Percentiles rank a stretch among this genome's conserved stretches.
Conservation (phyloP, 2,797 vertebrate genomes). For the Adrianichthys oophorus region DNA sequence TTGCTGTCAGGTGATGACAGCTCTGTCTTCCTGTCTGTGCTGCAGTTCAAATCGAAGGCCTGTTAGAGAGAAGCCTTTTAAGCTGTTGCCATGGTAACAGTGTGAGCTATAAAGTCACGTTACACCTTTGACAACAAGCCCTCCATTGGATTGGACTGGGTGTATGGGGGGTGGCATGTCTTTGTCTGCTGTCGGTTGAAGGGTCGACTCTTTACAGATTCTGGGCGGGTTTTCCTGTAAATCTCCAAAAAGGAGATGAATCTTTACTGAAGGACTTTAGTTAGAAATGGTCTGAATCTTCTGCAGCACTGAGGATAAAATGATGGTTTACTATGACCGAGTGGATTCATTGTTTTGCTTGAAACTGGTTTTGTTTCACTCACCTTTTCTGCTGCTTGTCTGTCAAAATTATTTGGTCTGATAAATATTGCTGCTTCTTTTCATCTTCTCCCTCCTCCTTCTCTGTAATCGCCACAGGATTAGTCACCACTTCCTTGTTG, state of each 20-base stretch:
- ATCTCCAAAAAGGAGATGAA: too few species aligned
- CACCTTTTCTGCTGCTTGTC: too few species aligned
- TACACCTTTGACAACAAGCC: slow-evolving; percentile 30
- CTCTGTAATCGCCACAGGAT: slow-evolving; percentile 9
- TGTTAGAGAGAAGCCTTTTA: slow-evolving; percentile 23
- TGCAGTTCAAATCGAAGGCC: slow-evolving; percentile 17
- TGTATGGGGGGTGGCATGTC: background rate
- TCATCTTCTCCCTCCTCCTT: background rate
- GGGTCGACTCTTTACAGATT: background rate
- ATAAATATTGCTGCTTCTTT: too few species aligned
- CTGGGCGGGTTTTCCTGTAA: background rate
- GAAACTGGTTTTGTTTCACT: too few species aligned
- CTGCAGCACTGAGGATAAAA: too few species aligned
- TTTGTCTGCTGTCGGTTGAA: slow-evolving; percentile 1
- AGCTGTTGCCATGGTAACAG: slow-evolving; percentile 55
- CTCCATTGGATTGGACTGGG: slow-evolving; percentile 1
- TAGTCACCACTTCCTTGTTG: slow-evolving; percentile 29
- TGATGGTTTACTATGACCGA: too few species aligned
- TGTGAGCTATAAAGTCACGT: slow-evolving; percentile 25
- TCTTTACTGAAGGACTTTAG: too few species aligned
- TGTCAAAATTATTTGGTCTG: too few species aligned
- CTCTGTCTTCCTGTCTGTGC: slow-evolving; percentile 20
- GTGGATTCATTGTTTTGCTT: too few species aligned
- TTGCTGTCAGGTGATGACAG: background rate
- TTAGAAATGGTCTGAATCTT: too few species aligned